Conservation (phyloP, 2,797 vertebrate species). For the Anguilla pacifica region DNA sequence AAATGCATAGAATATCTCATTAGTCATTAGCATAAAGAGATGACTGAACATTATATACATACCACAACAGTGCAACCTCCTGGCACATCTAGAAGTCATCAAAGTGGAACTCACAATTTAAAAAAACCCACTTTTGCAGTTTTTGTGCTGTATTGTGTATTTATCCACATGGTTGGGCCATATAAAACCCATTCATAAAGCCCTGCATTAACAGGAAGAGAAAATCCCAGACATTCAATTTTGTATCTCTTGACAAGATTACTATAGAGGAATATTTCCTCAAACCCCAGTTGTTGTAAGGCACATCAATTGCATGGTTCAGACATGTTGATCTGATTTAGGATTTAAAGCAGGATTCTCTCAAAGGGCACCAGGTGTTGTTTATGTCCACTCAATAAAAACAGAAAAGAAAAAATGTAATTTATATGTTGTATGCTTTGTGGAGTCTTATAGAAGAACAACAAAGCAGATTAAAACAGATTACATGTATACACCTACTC, state of each 20-base stretch:
- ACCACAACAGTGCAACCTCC: neutral
- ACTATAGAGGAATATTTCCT: neutral
- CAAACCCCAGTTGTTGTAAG: neutral
- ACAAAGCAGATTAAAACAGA: neutral
- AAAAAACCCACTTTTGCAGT: neutral
- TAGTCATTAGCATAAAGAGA: slow-evolving; percentile 18
- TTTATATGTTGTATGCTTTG: neutral
- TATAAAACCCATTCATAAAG: neutral
- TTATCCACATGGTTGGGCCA: neutral
- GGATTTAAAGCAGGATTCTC: neutral
- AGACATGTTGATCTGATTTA: neutral
- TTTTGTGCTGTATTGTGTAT: neutral
- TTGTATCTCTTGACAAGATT: neutral
- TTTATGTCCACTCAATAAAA: neutral
- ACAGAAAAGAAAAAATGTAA: neutral
- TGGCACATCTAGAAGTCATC: neutral
- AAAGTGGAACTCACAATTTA: neutral
- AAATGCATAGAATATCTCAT: slow-evolving; percentile 28
- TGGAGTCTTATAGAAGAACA: neutral
- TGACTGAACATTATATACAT: slow-evolving; percentile 41
- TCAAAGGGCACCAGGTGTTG: neutral
- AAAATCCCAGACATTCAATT: neutral
- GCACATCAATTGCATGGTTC: neutral
- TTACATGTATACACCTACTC: neutral
- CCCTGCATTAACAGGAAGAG: neutral